Evolutionary conservation across 37 sponge, comb jelly and placozoan genomes (phyloP).

Genomic region (Theonella swinhoei): DNA sequence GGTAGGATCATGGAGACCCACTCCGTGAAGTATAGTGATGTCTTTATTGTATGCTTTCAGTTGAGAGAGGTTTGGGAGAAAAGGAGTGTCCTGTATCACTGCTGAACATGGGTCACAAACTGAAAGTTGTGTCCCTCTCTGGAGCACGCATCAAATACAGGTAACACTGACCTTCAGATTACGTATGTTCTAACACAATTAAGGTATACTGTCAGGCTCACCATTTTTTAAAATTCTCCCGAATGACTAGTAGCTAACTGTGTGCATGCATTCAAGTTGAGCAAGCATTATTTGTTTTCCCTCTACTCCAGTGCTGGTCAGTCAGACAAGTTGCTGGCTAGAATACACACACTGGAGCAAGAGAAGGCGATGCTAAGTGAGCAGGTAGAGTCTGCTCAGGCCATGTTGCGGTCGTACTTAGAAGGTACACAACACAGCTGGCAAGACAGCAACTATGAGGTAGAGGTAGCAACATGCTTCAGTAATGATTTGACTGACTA

Average conservation of each 20-base stretch:
- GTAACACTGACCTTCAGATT: background rate
- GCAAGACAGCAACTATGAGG: no score
- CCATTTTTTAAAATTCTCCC: background rate
- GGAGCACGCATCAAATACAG: background rate
- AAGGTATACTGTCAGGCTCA: background rate
- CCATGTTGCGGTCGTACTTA: background rate
- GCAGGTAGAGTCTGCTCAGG: constrained; percentile 12
- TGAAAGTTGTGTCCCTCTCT: constrained; percentile 8
- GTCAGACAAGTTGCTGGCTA: background rate
- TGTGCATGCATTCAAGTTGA: background rate
- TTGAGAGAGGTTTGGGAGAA: background rate
- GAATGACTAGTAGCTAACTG: background rate
- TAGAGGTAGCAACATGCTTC: no score
- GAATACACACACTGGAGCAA: constrained; percentile 12
- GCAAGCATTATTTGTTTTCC: background rate
- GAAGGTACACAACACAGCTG: background rate
- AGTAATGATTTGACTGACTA: no score
- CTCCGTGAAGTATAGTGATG: background rate
- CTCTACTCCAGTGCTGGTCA: background rate
- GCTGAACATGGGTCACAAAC: background rate
- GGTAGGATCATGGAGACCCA: background rate
- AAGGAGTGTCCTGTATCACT: background rate
- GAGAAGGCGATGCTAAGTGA: constrained; percentile 1
- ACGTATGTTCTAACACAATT: background rate
- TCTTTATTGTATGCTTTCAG: background rate